These are phyloP conservation scores for Dipus sagitta DNA, from an alignment of 2,797 vertebrate species.

Conservation along the genomic window DNA sequence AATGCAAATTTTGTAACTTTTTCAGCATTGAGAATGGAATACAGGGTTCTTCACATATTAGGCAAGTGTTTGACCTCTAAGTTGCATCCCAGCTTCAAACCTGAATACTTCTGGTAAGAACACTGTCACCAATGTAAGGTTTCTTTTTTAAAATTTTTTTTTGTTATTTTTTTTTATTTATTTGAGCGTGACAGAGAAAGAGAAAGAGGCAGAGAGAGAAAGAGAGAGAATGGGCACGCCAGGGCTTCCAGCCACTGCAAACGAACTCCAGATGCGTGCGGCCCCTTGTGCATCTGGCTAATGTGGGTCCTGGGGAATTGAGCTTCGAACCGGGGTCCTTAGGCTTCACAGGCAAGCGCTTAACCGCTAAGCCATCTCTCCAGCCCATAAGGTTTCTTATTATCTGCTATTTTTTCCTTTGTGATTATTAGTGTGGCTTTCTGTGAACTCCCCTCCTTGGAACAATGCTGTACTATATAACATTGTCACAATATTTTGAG, in stretches of 20 bases:
- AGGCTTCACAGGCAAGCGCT: no score
- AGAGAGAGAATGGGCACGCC: no score
- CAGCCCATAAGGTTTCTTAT: slow-evolving; percentile 73
- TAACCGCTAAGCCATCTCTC: no score
- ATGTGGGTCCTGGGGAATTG: no score
- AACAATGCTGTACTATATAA: slow-evolving; percentile 45
- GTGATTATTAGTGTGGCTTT: slow-evolving; percentile 70
- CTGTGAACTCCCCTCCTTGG: slow-evolving; percentile 76
- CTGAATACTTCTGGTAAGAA: slow-evolving; percentile 62
- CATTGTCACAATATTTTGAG: slow-evolving; percentile 60
- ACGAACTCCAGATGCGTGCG: no score
- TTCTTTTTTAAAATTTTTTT: no score
- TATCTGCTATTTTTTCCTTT: slow-evolving; percentile 52
- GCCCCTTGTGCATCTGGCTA: no score
- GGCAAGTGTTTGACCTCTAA: not conserved
- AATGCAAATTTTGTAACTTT: not conserved
- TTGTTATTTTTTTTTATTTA: no score
- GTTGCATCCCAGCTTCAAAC: not conserved
- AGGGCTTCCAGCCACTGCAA: no score
- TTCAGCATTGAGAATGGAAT: not conserved
- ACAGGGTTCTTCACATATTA: not conserved
- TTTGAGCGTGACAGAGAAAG: no score
- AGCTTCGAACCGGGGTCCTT: no score
- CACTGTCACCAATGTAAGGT: slow-evolving; percentile 60
- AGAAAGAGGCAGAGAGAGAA: no score